Evolutionary conservation across 2,888 invertebrate species (phyloP).

Genomic region (Pycnomerus fuliginosus): DNA sequence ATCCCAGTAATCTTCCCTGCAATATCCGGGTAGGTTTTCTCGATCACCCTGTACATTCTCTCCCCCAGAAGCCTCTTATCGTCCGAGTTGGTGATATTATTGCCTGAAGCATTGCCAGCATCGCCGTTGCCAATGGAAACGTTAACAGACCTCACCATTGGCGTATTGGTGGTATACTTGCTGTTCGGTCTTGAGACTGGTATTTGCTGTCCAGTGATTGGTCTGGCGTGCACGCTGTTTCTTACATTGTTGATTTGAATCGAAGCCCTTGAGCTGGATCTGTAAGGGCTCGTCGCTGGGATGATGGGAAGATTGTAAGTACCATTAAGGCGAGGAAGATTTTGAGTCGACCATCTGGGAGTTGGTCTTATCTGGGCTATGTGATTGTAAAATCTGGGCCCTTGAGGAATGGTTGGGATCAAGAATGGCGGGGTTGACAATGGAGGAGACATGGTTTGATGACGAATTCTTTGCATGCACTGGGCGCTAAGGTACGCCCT

Average conservation of each 20-base stretch:
- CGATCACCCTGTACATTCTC: slow-evolving; percentile 93
- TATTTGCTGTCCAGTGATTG: slow-evolving; percentile 76
- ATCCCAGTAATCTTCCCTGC: slow-evolving; percentile 99
- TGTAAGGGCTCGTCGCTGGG: slow-evolving; percentile 33
- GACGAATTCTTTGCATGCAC: slow-evolving; percentile 61
- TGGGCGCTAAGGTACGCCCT: slow-evolving; percentile 67
- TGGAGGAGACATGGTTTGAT: slow-evolving; percentile 72
- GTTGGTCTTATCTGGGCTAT: slow-evolving; percentile 87
- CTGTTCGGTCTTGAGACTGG: slow-evolving; percentile 71
- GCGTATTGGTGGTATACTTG: slow-evolving; percentile 76
- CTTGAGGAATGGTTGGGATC: slow-evolving; percentile 83
- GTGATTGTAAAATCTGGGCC: slow-evolving; percentile 86
- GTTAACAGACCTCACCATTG: slow-evolving; percentile 42
- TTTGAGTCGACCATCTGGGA: slow-evolving; percentile 74
- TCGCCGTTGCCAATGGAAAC: slow-evolving; percentile 47
- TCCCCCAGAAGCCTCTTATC: slow-evolving; percentile 99
- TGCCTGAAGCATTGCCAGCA: slow-evolving; percentile 72
- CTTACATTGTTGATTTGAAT: slow-evolving; percentile 69
- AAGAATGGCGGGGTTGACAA: slow-evolving; percentile 75
- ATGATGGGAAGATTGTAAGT: slow-evolving; percentile 57
- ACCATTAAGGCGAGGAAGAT: slow-evolving; percentile 60
- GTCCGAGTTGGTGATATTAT: slow-evolving; percentile 79
- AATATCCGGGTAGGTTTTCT: slow-evolving; percentile 87
- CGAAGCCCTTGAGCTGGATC: slow-evolving; percentile 43
- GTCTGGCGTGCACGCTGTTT: slow-evolving; percentile 69